Percentiles rank a stretch among this genome's conserved stretches.
Conservation (phyloP, 2,888 invertebrate genomes). For the Phasia obesa region DNA sequence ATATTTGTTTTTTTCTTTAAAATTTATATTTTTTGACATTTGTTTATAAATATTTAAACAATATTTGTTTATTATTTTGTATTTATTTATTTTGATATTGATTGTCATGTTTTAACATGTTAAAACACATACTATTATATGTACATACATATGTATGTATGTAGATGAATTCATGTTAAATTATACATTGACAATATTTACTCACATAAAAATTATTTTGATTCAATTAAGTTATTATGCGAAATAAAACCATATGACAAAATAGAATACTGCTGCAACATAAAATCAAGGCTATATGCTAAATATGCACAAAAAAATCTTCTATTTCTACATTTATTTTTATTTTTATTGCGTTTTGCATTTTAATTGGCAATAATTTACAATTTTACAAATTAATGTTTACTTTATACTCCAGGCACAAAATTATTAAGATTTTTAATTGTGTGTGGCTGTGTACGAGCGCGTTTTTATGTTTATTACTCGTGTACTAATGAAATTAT, state of each 20-base stretch:
- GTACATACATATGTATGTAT: conserved; percentile 35
- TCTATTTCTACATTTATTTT: conserved; percentile 54
- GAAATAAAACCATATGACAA: not conserved
- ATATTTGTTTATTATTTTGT: conserved; percentile 41
- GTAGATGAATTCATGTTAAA: not conserved
- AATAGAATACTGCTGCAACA: no score
- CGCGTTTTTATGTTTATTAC: conserved; percentile 22
- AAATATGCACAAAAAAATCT: conserved; percentile 1
- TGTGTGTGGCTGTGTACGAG: not conserved
- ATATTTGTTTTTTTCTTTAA: not conserved
- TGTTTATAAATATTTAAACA: conserved; percentile 28
- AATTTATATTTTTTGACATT: conserved; percentile 8
- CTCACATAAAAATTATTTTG: conserved; percentile 64
- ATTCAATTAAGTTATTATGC: conserved; percentile 68
- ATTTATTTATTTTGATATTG: conserved; percentile 63
- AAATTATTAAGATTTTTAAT: conserved; percentile 4
- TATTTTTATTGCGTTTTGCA: conserved; percentile 64
- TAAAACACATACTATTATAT: conserved; percentile 21
- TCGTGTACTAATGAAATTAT: conserved; percentile 67
- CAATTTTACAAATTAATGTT: conserved; percentile 68
- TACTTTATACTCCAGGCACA: conserved; percentile 43
- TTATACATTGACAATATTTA: conserved; percentile 23
- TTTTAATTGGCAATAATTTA: conserved; percentile 71
- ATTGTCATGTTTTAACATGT: conserved; percentile 65
- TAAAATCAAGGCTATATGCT: conserved; percentile 5